phyloP scores from a whole-genome alignment of 2,113 vertebrate genomes.

The Pelvicachromis taeniatus region DNA sequence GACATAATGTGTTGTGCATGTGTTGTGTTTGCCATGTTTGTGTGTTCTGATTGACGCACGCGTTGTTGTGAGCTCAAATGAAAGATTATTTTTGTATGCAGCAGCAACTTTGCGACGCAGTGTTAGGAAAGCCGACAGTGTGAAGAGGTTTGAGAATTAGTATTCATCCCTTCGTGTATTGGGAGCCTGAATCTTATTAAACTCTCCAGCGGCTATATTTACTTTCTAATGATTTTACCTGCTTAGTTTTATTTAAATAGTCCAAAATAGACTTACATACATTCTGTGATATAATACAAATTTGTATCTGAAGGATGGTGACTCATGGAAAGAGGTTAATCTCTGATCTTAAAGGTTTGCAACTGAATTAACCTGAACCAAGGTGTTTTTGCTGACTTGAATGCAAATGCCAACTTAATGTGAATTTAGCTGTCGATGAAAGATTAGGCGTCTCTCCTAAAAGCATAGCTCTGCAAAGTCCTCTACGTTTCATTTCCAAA shows the following conservation, averaged over 20 bases:
- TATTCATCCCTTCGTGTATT: not conserved
- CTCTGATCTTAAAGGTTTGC: not conserved
- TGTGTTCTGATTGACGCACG: fast-evolving
- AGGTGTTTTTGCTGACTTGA: not conserved
- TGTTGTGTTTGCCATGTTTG: not conserved
- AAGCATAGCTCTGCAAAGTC: not conserved
- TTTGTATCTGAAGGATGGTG: not conserved
- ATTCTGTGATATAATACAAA: not conserved
- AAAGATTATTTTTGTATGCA: not conserved
- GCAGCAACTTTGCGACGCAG: not conserved
- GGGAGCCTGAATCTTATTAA: fast-evolving
- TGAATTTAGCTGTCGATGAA: not conserved
- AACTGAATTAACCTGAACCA: not conserved
- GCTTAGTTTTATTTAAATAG: not conserved
- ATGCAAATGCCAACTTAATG: not conserved
- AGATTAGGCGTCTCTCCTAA: not conserved
- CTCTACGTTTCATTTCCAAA: not conserved
- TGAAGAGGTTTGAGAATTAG: not conserved
- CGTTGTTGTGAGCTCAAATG: not conserved
- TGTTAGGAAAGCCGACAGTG: not conserved
- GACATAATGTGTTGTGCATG: not conserved
- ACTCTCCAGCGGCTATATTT: not conserved
- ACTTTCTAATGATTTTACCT: not conserved
- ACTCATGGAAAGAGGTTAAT: not conserved
- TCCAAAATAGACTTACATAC: not conserved